Percentiles rank a stretch among this genome's conserved stretches.
Conservation (phyloP, 2,113 vertebrate species). For the Struthio camelus region DNA sequence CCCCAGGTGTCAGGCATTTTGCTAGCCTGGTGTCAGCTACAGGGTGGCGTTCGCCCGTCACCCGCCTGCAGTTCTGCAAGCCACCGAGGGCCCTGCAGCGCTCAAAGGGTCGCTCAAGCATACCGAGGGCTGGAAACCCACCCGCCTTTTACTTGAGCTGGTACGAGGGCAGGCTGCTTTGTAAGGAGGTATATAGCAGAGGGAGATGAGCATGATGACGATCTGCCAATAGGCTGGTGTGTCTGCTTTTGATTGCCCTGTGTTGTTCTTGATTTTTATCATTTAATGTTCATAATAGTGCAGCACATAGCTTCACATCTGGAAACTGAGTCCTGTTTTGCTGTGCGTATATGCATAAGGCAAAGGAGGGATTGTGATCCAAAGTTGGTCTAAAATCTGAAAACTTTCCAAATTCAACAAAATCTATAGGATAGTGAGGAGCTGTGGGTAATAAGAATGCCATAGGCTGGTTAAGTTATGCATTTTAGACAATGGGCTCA, state of each 20-base stretch:
- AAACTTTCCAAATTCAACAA: background rate
- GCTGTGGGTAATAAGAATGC: background rate
- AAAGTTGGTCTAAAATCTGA: background rate
- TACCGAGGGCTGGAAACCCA: background rate
- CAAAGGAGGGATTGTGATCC: background rate
- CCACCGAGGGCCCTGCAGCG: background rate
- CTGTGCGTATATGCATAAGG: background rate
- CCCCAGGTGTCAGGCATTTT: constrained; percentile 2
- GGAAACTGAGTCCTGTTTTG: background rate
- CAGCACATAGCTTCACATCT: background rate
- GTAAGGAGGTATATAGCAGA: background rate
- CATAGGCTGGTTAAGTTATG: background rate
- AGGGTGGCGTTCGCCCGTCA: background rate
- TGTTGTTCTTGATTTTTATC: background rate
- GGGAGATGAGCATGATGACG: background rate
- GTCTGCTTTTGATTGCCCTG: background rate
- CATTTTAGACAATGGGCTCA: background rate
- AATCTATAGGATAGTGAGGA: background rate
- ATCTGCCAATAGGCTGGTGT: background rate
- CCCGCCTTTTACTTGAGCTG: background rate
- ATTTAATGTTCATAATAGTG: background rate
- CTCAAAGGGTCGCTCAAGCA: background rate
- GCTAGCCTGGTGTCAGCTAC: constrained; percentile 39
- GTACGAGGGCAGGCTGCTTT: background rate
- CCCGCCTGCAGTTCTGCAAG: background rate